phyloP scores from a whole-genome alignment of 1,140 invertebrate genomes.

The Platorchestia sp. region DNA sequence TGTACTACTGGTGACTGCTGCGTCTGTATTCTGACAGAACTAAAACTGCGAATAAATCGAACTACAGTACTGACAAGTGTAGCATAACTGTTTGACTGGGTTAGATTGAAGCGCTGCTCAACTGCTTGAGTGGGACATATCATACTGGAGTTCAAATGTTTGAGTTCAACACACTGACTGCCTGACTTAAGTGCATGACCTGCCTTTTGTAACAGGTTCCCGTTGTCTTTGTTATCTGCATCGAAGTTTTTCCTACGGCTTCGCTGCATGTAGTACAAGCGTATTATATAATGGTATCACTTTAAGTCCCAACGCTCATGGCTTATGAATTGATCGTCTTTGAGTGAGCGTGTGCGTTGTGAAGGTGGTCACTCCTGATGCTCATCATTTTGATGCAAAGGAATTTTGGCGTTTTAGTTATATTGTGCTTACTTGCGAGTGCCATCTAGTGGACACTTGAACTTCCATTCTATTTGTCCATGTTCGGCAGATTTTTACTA shows the following conservation, averaged over 20 bases:
- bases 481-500: not conserved
- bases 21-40: not conserved
- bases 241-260: not conserved
- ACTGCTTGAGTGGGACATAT: no score
- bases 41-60: not conserved
- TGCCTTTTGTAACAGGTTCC: not conserved
- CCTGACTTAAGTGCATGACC: not conserved
- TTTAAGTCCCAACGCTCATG: no score
- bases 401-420: not conserved
- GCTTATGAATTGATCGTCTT: no score
- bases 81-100: not conserved
- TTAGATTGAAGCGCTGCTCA: not conserved
- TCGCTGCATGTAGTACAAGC: not conserved
- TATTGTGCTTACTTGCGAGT: not conserved
- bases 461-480: not conserved
- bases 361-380: not conserved
- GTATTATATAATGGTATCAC: no score
- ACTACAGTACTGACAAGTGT: no score
- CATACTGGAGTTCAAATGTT: no score
- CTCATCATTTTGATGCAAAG: not conserved
- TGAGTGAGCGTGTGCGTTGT: not conserved
- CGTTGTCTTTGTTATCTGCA: not conserved
- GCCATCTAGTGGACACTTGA: not conserved
- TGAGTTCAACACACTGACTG: no score
- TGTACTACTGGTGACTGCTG: slow-evolving; percentile 1